Base-by-base conservation (phyloP, 2,888 invertebrate genomes). In the Heteromurus nitidus region DNA sequence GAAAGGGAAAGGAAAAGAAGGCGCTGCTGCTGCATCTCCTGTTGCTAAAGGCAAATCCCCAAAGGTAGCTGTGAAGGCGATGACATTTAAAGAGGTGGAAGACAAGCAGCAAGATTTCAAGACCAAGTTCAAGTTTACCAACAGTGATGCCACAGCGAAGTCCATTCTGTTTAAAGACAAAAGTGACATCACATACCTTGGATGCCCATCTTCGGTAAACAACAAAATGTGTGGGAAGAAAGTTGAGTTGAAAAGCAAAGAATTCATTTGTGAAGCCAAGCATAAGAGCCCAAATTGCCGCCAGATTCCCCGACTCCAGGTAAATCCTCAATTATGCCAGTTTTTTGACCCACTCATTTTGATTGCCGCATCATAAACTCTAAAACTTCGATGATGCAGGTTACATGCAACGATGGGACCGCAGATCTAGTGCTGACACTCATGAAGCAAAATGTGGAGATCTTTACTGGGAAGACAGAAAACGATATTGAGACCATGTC, bases 151-250 rank as follows among this genome's bases (percentile, higher is more conserved):
- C 16, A 64, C 76, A 13, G 82, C 84, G 7, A 84, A 83, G 60
- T 68, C 82, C 2, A 68, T 86, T 58, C 76, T 84, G 30, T 86
- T 83, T 64, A 86, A 85, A 44, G 83, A 86, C 70, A 86, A 86
- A 65, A 85, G 82, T 22, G 86, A 86, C 68, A 82, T 86, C 31
- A 85, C 85, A 20, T 86, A 86, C 58, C 82, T 85, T 73, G 86
- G 86, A 18, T 86, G 86, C 65, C 85, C 84, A 0, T 84, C 50
- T 11, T 62, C 80, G 72, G 80, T 73, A 2, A 83, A 75, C 44
- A 83, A 80, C 53, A 83, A 85, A 44, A 76, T 84, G 58, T 86
- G 86, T 55, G 84, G 83, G 11, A 85, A 86, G 60, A 85, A 85
- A 82, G 82, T 86, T 18, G 85, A 86, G 22, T 47, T 85, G 55